Evolutionary conservation across 1,140 invertebrate genomes (phyloP).

Genomic region (Rhynchophorus ferrugineus): DNA sequence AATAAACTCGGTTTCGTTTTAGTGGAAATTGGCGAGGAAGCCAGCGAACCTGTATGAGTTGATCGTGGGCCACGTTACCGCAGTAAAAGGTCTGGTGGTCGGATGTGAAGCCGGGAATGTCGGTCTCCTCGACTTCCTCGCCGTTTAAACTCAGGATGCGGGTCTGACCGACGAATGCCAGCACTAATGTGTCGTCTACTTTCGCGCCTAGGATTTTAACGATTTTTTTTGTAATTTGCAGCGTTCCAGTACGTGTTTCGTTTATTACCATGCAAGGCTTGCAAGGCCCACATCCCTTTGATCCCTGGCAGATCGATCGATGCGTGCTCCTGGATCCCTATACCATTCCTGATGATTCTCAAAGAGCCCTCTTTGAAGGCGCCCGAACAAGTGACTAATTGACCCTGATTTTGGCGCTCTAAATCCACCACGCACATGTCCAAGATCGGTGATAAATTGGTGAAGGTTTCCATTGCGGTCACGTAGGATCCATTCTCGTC

Average conservation of each 20-base stretch:
- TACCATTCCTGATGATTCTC: slow-evolving; percentile 91
- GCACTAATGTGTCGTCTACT: slow-evolving; percentile 82
- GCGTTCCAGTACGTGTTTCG: not conserved
- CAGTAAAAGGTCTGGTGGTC: slow-evolving; percentile 91
- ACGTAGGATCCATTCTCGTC: slow-evolving; percentile 88
- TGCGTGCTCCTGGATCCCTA: slow-evolving; percentile 92
- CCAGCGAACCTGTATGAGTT: slow-evolving; percentile 61
- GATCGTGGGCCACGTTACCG: slow-evolving; percentile 77
- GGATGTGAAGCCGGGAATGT: slow-evolving; percentile 80
- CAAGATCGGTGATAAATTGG: slow-evolving; percentile 93
- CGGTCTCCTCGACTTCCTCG: slow-evolving; percentile 96
- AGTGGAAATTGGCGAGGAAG: too few species aligned
- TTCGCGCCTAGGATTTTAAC: slow-evolving; percentile 42
- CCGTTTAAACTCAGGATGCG: slow-evolving; percentile 80
- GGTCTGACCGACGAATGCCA: slow-evolving; percentile 92
- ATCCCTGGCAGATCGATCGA: slow-evolving; percentile 94
- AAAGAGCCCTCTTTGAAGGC: slow-evolving; percentile 96
- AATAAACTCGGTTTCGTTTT: not conserved
- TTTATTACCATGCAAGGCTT: slow-evolving; percentile 40
- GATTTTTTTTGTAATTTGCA: not conserved
- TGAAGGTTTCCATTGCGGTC: slow-evolving; percentile 91
- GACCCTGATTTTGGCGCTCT: slow-evolving; percentile 94
- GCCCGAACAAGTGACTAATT: slow-evolving; percentile 95
- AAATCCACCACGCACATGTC: slow-evolving; percentile 97
- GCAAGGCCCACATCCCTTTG: slow-evolving; percentile 94